Base-by-base conservation (phyloP, 1,140 invertebrate species). In the Zaprionus nigranus region DNA sequence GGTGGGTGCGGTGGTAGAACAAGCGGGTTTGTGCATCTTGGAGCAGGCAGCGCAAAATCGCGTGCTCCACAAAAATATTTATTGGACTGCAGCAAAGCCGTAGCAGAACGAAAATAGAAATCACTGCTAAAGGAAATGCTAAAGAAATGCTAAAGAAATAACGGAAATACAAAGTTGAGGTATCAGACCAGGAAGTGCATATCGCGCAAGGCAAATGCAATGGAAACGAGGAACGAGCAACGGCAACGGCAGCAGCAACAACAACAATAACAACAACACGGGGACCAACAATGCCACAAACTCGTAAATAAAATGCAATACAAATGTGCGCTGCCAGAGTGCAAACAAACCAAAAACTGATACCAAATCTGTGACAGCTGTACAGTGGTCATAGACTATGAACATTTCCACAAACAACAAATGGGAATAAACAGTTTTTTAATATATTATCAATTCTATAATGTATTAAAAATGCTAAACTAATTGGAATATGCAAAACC, bases 121-220 rank as follows among this genome's bases (percentile, higher is more conserved):
- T 88, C 84, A 74, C 74, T 57, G 70, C 61, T 66, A 64, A 46
- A 71, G 68, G 78, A 63, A 62, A 65, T 72, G 67, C 68, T 70
- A 65, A 73, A 40, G 72, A 86, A 82, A 62, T 64, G 63, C 83
- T 65, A 79, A 84, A 75, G 84, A 87, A 88, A 87, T 74, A 74
- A 73, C 74, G 84, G 85, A 87, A 88, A 88, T 87, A 88, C 84
- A 90, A 88, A 88, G 84, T 88, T 88, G 85, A 88, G 84, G 85
- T 88, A 88, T 85, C 84, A 90, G 85, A 76, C 66, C 75, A 81
- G 85, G 85, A 88, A 88, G 85, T 63, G 84, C 79, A 88, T 81
- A 85, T 88, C 85, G 84, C 85, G 84, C 81, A 80, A 70, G 56
- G 75, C 75, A 81, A 90, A 81, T 81, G 78, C 78, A 74, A 43